Evolutionary conservation across 2,113 vertebrate genomes (phyloP).

Genomic region (Tragulus kanchil): DNA sequence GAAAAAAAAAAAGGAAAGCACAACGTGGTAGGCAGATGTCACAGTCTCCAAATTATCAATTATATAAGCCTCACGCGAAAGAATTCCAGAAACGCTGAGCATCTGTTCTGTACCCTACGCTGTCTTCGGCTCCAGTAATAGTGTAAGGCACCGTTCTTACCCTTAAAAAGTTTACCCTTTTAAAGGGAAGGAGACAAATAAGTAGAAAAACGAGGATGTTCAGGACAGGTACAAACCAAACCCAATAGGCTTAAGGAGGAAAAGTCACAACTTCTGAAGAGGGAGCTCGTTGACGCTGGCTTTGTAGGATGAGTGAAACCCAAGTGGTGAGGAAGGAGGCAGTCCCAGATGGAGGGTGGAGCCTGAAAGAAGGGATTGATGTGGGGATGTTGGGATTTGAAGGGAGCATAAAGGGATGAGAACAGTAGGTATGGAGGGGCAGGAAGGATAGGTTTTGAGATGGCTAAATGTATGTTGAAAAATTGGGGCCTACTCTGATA

Average conservation of each 20-base stretch:
- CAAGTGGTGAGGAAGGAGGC: background rate
- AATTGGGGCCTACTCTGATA: background rate
- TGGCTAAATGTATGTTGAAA: background rate
- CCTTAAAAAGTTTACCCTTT: background rate
- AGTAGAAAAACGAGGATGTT: too few species aligned
- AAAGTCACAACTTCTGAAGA: background rate
- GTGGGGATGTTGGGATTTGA: background rate
- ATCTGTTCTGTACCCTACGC: background rate
- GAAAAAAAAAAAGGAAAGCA: background rate
- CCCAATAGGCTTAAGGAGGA: background rate
- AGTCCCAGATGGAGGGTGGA: background rate
- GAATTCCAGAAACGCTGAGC: background rate
- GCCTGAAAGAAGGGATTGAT: rapidly evolving
- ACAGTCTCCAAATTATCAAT: background rate
- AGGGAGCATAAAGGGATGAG: background rate
- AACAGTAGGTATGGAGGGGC: background rate
- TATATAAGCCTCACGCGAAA: background rate
- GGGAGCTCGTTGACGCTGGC: background rate
- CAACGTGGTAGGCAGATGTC: background rate
- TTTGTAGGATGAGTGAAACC: background rate
- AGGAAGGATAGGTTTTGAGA: background rate
- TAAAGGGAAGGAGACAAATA: background rate
- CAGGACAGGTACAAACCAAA: background rate
- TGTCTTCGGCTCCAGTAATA: background rate
- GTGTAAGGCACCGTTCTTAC: background rate